Evolutionary conservation across 1,140 invertebrate species (phyloP), one percentile per base, ranked within the genome.

Genomic region (Rhagoletis zephyria): DNA sequence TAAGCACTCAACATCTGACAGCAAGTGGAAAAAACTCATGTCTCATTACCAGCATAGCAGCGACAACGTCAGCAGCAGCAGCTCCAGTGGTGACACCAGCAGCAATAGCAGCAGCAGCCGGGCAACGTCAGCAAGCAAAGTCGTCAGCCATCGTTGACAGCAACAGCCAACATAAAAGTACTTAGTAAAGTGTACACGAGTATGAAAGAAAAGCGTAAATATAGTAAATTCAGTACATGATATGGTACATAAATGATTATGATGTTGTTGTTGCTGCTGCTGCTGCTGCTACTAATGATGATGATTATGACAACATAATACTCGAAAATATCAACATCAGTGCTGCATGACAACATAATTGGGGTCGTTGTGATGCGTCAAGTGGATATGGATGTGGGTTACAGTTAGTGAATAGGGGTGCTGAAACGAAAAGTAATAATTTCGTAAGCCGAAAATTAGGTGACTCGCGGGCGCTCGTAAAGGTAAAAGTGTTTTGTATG

Each of bases 1-100:
- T 74, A 74, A 74, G 67, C 67, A 74, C 67, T 74, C 67, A 74
- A 74, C 67, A 40, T 74, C 67, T 74, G 67, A 74, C 67, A 74
- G 67, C 67, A 74, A 74, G 67, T 74, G 67, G 67, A 74, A 74
- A 74, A 74, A 74, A 74, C 67, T 74, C 42, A 16, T 48, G 67
- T 16, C 67, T 74, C 67, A 74, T 74, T 74, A 74, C 51, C 51
- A 1, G 5, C 10, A 10, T 10, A 56, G 10, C 10, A 56, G 51
- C 51, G 51, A 2, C 51, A 56, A 56, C 51, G 51, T 56, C 51
- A 56, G 10, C 51, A 7, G 51, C 51, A 56, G 51, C 51, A 56
- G 51, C 51, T 30, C 30, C 51, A 56, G 10, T 10, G 1, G 51
- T 10, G 0, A 10, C 51, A 56, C 5, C 51, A 56, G 10, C 10